Percentiles rank a stretch among this genome's conserved stretches.
These are phyloP conservation scores for Musca domestica DNA, from an alignment of 1,140 invertebrate species.

Conservation along the genomic window DNA sequence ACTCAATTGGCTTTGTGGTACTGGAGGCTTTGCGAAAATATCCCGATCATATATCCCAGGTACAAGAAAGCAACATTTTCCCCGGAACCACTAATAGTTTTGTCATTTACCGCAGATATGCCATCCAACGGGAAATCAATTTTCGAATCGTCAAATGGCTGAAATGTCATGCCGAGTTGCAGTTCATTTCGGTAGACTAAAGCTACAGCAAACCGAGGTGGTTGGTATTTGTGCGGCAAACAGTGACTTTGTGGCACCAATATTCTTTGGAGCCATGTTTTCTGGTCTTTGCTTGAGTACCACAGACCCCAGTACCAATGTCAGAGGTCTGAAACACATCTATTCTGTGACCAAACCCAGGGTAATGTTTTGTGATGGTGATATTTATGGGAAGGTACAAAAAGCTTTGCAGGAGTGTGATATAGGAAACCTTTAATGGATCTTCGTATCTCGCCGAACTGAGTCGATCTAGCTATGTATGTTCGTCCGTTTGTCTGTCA, in stretches of 20 bases:
- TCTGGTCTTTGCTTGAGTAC: too few species aligned
- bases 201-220: not conserved
- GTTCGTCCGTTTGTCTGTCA: too few species aligned
- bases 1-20: too few species aligned
- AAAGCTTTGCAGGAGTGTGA: conserved; percentile 20
- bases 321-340: conserved; percentile 11
- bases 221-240: not conserved
- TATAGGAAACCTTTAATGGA: too few species aligned
- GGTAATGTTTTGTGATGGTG: conserved; percentile 36
- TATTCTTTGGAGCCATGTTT: not conserved
- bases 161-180: not conserved
- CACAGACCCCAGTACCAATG: too few species aligned
- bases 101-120: too few species aligned
- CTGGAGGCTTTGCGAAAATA: too few species aligned
- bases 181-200: not conserved
- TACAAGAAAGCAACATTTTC: too few species aligned
- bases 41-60: too few species aligned
- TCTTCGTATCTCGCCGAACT: too few species aligned
- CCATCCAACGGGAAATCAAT: not conserved
- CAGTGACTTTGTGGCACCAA: not conserved
- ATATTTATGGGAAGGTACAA: conserved; percentile 36
- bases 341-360: conserved; percentile 30
- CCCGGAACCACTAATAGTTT: too few species aligned
- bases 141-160: not conserved
- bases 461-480: too few species aligned